These are phyloP conservation scores for Babyrousa celebensis DNA, from an alignment of 2,797 vertebrate species.

Conservation along the genomic window DNA sequence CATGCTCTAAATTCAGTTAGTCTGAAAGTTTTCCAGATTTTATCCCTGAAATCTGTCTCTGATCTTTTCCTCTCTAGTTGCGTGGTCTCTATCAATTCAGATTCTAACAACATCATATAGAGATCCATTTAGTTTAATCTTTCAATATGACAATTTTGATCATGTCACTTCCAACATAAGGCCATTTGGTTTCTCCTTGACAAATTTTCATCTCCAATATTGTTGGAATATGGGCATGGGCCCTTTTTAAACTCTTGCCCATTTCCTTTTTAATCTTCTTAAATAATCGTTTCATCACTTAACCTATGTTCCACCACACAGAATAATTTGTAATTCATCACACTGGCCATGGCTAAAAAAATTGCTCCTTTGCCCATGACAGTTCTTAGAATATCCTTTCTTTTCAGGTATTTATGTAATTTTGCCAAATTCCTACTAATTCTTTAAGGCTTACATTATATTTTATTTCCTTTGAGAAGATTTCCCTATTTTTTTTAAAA, in stretches of 20 bases:
- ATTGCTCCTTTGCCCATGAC: background rate
- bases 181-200: background rate
- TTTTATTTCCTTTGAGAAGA: constrained; percentile 24
- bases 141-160: background rate
- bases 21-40: background rate
- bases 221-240: background rate
- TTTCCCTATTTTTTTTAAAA: background rate
- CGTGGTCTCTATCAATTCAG: background rate
- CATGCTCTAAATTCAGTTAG: background rate
- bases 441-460: background rate
- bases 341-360: background rate
- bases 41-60: background rate
- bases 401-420: background rate
- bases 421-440: background rate
- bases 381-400: background rate
- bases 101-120: background rate
- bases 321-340: constrained; percentile 22
- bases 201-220: background rate
- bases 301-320: background rate
- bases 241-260: background rate
- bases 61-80: background rate
- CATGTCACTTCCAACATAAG: background rate
- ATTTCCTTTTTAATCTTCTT: background rate
- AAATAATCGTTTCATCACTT: background rate
- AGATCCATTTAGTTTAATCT: background rate